Conservation (phyloP, 2,797 vertebrate genomes). For the Silurus aristotelis region DNA sequence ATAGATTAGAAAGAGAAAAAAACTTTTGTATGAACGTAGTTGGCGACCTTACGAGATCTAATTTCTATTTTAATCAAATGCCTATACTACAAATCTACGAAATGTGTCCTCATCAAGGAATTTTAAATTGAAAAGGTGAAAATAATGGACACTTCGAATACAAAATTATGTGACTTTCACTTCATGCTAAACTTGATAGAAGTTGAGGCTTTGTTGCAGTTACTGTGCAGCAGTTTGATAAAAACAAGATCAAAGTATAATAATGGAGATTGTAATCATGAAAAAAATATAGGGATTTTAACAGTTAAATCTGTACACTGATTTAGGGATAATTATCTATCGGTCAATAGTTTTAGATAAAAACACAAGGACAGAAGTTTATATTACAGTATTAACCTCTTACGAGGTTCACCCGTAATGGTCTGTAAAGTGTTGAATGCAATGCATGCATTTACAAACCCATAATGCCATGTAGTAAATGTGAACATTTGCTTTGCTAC, state of each 20-base stretch:
- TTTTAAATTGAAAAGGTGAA: slow-evolving; percentile 33
- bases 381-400: slow-evolving; percentile 43
- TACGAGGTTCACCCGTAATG: slow-evolving; percentile 50
- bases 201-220: slow-evolving; percentile 39
- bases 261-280: slow-evolving; percentile 17
- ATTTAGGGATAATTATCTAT: slow-evolving; percentile 13
- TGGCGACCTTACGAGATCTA: slow-evolving; percentile 45
- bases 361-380: slow-evolving; percentile 40
- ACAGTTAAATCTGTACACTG: slow-evolving; percentile 27
- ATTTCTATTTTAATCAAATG: slow-evolving; percentile 39
- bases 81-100: slow-evolving; percentile 39
- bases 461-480: slow-evolving; percentile 36
- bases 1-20: slow-evolving; percentile 44
- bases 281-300: slow-evolving; percentile 18
- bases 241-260: slow-evolving; percentile 27
- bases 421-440: slow-evolving; percentile 49
- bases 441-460: slow-evolving; percentile 50
- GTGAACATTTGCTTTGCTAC: slow-evolving; percentile 52
- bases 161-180: slow-evolving; percentile 30
- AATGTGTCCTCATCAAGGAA: slow-evolving; percentile 30
- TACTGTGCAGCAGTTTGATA: slow-evolving; percentile 33
- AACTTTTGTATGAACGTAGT: slow-evolving; percentile 34
- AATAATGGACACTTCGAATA: slow-evolving; percentile 31
- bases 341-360: slow-evolving; percentile 23
- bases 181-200: slow-evolving; percentile 34